Conservation (phyloP, 2,888 invertebrate species). For the Agrotis ipsilon region DNA sequence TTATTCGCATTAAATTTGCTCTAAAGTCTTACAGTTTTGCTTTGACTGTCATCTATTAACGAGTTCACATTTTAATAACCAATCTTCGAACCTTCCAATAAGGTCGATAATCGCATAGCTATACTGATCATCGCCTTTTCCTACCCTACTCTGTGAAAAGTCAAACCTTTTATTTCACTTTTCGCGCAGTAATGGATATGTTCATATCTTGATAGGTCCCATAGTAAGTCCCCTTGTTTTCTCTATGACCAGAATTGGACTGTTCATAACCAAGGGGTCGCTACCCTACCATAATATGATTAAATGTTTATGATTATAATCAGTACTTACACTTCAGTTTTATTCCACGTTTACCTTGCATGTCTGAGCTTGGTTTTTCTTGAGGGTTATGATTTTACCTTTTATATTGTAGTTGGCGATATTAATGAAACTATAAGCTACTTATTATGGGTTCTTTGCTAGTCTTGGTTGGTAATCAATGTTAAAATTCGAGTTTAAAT, state of each 20-base stretch:
- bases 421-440: not conserved
- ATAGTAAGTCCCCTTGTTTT: conserved; percentile 1
- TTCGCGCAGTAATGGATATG: not conserved
- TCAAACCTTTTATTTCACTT: conserved; percentile 7
- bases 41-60: not conserved
- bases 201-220: conserved; percentile 13
- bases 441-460: not conserved
- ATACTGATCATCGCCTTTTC: not conserved
- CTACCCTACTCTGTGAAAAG: not conserved
- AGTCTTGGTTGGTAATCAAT: too few relatives aligned
- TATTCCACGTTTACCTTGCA: conserved; percentile 25
- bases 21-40: too few relatives aligned
- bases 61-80: not conserved
- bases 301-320: conserved; percentile 52
- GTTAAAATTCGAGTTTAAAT: too few relatives aligned
- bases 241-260: conserved; percentile 19
- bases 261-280: conserved; percentile 34
- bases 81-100: not conserved
- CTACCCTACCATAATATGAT: conserved; percentile 35
- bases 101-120: not conserved
- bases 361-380: conserved; percentile 20
- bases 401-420: not conserved
- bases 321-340: conserved; percentile 33
- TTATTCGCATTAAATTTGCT: conserved; percentile 9
- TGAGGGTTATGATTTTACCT: conserved; percentile 9